A percentile compares a stretch with the other conserved stretches of the same genome.
Evolutionary conservation across 2,797 vertebrate species (phyloP).

Genomic region (Botia almorhae): DNA sequence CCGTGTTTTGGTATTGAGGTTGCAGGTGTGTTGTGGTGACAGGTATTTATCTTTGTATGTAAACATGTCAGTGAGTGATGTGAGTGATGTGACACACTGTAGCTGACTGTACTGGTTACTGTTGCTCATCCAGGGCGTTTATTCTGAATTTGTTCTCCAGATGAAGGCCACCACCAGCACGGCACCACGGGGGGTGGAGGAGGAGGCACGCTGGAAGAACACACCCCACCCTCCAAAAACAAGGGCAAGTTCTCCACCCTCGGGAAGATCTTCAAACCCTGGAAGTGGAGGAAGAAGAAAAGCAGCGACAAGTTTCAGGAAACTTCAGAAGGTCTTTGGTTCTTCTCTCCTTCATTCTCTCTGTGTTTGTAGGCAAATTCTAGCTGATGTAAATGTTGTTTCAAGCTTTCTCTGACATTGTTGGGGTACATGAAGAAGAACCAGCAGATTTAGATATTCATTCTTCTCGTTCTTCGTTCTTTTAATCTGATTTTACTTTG

Average conservation of each 20-base stretch:
- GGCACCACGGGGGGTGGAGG: conserved; percentile 83
- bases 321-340: conserved; percentile 91
- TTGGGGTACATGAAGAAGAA: conserved; percentile 4
- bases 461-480: too few species aligned
- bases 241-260: conserved; percentile 96
- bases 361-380: background rate
- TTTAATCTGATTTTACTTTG: too few species aligned
- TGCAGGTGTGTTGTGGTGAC: conserved; percentile 29
- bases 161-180: conserved; percentile 69
- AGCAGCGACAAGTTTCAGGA: conserved; percentile 96
- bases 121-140: background rate
- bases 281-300: conserved; percentile 99
- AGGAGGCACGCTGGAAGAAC: conserved; percentile 82
- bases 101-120: too few species aligned
- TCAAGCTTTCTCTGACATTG: background rate
- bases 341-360: background rate
- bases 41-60: background rate
- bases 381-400: background rate
- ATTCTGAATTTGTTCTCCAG: conserved; percentile 32
- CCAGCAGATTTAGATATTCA: background rate
- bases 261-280: conserved; percentile 98
- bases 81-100: too few species aligned
- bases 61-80: background rate
- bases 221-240: conserved; percentile 88
- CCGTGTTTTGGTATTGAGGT: conserved; percentile 38